Evolutionary conservation across 2,888 invertebrate species (phyloP), one percentile per base, ranked within the genome.

Genomic region (Mycalesis mineus): DNA sequence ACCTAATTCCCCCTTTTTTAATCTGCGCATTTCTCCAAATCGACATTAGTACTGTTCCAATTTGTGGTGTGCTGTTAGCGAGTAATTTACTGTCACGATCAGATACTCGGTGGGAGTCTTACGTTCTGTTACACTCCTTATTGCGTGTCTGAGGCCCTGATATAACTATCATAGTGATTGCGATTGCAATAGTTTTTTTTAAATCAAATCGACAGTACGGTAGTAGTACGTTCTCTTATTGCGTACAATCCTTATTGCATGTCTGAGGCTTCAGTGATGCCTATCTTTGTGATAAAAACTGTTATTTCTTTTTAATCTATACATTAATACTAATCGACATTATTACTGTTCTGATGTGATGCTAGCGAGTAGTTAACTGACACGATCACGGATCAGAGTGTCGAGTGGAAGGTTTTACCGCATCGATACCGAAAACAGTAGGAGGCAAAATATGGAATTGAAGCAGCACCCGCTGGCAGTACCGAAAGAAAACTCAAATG

Each of bases 71-170:
- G 77, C 77, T 80, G 83, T 84, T 81, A 78, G 74, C 78, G 66
- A 76, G 84, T 84, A 84, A 84, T 86, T 84, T 82, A 85, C 77
- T 80, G 81, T 80, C 83, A 81, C 82, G 77, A 77, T 80, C 83
- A 82, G 78, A 75, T 71, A 68, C 67, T 64, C 65, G 57, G 47
- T 28, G 60, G 60, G 65, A 60, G 52, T 36, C 47, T 55, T 47
- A 54, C 51, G 48, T 36, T 31, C 44, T 52, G 52, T 56, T 41
- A 58, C 52, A 47, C 44, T 37, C 13, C 3, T 29, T 60, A 73
- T 73, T 78, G 71, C 71, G 71, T 76, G 57, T 69, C n/a, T 22
- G 36, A 17, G 13, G 1, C 31, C 45, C 45, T 14, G 33, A 29
- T 17, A 33, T 9, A 17, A 22, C 15, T 31, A 4, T 31, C 14